These are phyloP conservation scores for Origma solitaria DNA, from an alignment of 2,113 vertebrate species.

Conservation along the genomic window DNA sequence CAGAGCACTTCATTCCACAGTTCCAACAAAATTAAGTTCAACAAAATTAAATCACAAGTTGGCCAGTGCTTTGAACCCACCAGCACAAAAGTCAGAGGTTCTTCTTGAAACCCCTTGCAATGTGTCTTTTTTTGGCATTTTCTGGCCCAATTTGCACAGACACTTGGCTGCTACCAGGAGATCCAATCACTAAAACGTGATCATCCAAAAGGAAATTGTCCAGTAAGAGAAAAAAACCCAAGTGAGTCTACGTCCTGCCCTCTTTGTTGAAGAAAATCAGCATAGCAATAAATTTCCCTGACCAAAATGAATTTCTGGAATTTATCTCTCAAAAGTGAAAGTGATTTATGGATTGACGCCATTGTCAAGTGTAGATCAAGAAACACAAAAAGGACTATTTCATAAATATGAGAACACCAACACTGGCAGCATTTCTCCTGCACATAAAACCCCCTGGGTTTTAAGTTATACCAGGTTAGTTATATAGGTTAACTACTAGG, in stretches of 20 bases:
- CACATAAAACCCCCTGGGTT: not conserved
- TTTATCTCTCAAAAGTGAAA: not conserved
- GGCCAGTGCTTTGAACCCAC: not conserved
- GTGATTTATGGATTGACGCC: not conserved
- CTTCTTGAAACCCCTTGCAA: not conserved
- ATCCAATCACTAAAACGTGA: not conserved
- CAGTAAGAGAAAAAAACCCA: not conserved
- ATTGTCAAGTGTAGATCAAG: not conserved
- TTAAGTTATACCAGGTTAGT: not conserved
- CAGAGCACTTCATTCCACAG: not conserved
- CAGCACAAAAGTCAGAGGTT: not conserved
- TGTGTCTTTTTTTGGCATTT: not conserved
- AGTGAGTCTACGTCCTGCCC: not conserved
- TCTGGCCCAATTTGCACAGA: not conserved
- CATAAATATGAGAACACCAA: not conserved
- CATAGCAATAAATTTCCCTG: rapidly evolving
- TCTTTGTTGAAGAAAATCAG: not conserved
- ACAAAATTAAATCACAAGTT: not conserved
- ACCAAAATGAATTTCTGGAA: not conserved
- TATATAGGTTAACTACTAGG: not conserved
- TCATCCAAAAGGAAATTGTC: not conserved
- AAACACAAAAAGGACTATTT: not conserved
- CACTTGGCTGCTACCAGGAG: not conserved
- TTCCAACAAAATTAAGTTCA: not conserved
- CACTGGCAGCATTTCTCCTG: not conserved